Conservation (phyloP, 2,888 invertebrate species). For the Morinoia aosen region DNA sequence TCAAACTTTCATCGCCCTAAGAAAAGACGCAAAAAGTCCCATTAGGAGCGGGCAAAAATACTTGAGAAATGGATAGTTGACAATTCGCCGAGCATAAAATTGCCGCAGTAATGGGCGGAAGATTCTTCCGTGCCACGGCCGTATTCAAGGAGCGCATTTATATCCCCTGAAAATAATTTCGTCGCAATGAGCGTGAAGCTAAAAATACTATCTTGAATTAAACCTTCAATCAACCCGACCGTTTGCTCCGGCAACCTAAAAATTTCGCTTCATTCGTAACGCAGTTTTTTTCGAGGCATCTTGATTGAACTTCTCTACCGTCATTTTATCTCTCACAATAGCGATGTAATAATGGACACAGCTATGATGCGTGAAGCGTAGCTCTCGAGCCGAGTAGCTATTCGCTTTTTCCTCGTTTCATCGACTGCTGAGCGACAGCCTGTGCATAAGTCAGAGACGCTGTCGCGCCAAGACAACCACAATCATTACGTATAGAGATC, state of each 20-base stretch:
- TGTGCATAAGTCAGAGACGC: conserved; percentile 4
- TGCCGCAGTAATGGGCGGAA: conserved; percentile 28
- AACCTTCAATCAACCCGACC: conserved; percentile 47
- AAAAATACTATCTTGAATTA: conserved; percentile 45
- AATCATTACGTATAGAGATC: not conserved
- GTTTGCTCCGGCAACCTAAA: conserved; percentile 36
- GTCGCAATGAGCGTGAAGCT: conserved; percentile 44
- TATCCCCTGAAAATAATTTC: conserved; percentile 49
- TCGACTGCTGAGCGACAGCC: not conserved
- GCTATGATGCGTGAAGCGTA: not conserved
- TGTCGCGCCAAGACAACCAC: not conserved
- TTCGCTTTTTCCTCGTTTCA: not conserved
- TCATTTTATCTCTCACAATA: not conserved
- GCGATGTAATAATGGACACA: not conserved
- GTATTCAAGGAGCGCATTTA: conserved; percentile 41
- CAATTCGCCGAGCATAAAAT: conserved; percentile 48
- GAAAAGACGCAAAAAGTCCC: conserved; percentile 46
- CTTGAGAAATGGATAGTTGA: conserved; percentile 49
- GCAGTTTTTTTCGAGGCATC: not conserved
- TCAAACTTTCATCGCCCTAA: conserved; percentile 45
- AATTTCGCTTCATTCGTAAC: conserved; percentile 12
- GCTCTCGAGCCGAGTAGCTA: not conserved
- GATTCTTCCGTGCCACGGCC: conserved; percentile 32
- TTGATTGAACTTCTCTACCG: conserved; percentile 22
- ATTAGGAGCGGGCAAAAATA: conserved; percentile 32